Base-by-base conservation (phyloP, 2,888 invertebrate genomes). In the Capitulum mitella region DNA sequence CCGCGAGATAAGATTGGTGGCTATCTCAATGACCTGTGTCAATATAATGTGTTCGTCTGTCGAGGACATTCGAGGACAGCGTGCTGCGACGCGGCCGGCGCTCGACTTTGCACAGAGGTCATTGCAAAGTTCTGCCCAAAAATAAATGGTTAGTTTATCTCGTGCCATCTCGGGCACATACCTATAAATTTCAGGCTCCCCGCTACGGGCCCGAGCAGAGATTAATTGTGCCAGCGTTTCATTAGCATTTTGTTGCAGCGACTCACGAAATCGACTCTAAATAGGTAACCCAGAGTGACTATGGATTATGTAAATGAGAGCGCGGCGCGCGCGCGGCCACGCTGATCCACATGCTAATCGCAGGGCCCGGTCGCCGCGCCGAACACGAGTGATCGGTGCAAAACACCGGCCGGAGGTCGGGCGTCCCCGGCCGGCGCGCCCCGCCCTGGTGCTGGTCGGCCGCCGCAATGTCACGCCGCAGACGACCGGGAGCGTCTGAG, bases 211-310 rank as follows among this genome's bases (percentile, higher is more conserved):
- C 37, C 40, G 37, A 70, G 40, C 70, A 70, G 70, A 70, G 70
- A 70, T 70, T 70, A 70, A 70, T 70, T 37, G 64, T 19, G 5
- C 64, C 34, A 19, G 37, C 34, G 64, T 6, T 70, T 70, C 64
- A 70, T 70, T 70, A 70, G 64, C 64, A 70, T 70, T 70, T 70
- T 37, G 64, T 37, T 70, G 64, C 64, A 70, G 64, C 64, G 64
- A 19, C 64, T 70, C 64, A 70, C 64, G 64, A 70, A 70, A 37
- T 70, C 64, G 64, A 70, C 64, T 70, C 64, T 70, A 70, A 70
- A 37, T 70, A 19, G 64, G 64, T 70, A 37, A 70, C 64, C 64
- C 64, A 34, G 37, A 37, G 64, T 70, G 64, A 70, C 64, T 70
- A 37, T 19, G 37, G 64, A 70, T 70, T 70, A 70, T 70, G 64